A percentile compares a stretch with the other conserved stretches of the same genome.
These are phyloP conservation scores for Drosophila paulistorum DNA, from an alignment of 1,140 invertebrate genomes.

Conservation along the genomic window DNA sequence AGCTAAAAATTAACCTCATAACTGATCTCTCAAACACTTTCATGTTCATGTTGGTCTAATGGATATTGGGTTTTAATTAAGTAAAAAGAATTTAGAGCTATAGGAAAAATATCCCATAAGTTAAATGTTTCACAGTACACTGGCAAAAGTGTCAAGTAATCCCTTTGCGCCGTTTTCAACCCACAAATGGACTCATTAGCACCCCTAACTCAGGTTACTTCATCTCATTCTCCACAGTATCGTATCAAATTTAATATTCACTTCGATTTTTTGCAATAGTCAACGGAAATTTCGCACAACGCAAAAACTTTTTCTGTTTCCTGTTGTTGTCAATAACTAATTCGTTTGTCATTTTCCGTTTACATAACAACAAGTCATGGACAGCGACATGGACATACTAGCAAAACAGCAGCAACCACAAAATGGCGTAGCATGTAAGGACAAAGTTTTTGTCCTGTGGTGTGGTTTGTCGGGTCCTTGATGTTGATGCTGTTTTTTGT, in stretches of 20 bases:
- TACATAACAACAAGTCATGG: constrained; percentile 64
- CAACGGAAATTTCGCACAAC: constrained; percentile 76
- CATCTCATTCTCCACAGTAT: constrained; percentile 15
- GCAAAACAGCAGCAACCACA: constrained; percentile 32
- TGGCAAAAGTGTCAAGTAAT: constrained; percentile 24
- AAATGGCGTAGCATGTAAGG: constrained; percentile 69
- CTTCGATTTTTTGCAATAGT: constrained; percentile 56
- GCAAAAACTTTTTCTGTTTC: constrained; percentile 68
- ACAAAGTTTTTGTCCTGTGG: constrained; percentile 68
- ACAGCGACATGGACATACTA: neutral
- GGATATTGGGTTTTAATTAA: too few relatives aligned
- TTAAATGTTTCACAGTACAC: constrained; percentile 35
- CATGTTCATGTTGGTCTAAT: too few relatives aligned
- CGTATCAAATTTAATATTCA: constrained; percentile 39
- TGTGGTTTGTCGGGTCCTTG: constrained; percentile 58
- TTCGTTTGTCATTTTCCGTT: constrained; percentile 81
- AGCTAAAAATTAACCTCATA: too few relatives aligned
- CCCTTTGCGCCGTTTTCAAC: neutral
- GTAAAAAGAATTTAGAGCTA: neutral
- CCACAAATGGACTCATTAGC: constrained; percentile 66
- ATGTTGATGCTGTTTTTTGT: constrained; percentile 57
- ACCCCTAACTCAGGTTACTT: constrained; percentile 10
- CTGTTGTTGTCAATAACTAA: constrained; percentile 81
- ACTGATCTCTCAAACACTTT: too few relatives aligned
- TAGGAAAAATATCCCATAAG: neutral